These are phyloP conservation scores for Parascotia fuliginaria DNA, from an alignment of 2,888 invertebrate genomes.

Conservation along the genomic window DNA sequence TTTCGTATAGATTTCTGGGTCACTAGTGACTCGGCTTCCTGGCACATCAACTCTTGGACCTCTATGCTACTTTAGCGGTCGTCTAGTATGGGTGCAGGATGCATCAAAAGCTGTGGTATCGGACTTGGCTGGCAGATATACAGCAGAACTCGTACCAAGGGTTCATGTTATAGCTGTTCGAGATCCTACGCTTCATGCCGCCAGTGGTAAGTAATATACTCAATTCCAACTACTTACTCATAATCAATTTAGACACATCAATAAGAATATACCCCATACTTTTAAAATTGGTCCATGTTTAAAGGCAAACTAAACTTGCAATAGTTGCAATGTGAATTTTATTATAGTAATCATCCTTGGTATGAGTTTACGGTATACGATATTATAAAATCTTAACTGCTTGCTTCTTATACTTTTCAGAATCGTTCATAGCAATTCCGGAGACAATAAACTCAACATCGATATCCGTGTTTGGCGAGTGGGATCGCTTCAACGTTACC, in stretches of 20 bases:
- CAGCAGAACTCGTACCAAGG: slow-evolving; percentile 88
- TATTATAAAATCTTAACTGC: too few species aligned
- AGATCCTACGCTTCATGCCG: slow-evolving; percentile 88
- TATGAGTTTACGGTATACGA: not conserved
- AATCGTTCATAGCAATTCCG: slow-evolving; percentile 89
- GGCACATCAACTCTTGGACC: slow-evolving; percentile 88
- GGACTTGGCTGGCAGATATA: slow-evolving; percentile 90
- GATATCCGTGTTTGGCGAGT: slow-evolving; percentile 90
- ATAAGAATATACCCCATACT: too few species aligned
- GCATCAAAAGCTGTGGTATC: slow-evolving; percentile 90
- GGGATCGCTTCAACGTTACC: slow-evolving; percentile 92
- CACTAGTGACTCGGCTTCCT: slow-evolving; percentile 68
- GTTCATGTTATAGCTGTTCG: slow-evolving; percentile 90
- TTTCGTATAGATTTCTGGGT: slow-evolving; percentile 65
- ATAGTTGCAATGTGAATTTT: too few species aligned
- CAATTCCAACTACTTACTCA: too few species aligned
- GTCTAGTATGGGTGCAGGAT: slow-evolving; percentile 93
- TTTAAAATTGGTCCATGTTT: too few species aligned
- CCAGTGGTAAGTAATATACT: slow-evolving; percentile 87
- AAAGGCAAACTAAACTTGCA: too few species aligned
- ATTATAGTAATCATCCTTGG: not conserved
- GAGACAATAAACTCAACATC: slow-evolving; percentile 88
- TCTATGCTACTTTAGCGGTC: slow-evolving; percentile 92
- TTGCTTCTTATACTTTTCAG: slow-evolving; percentile 45
- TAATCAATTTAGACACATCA: too few species aligned